Evolutionary conservation across 2,797 vertebrate genomes (phyloP).

Genomic region (Argya squamiceps): DNA sequence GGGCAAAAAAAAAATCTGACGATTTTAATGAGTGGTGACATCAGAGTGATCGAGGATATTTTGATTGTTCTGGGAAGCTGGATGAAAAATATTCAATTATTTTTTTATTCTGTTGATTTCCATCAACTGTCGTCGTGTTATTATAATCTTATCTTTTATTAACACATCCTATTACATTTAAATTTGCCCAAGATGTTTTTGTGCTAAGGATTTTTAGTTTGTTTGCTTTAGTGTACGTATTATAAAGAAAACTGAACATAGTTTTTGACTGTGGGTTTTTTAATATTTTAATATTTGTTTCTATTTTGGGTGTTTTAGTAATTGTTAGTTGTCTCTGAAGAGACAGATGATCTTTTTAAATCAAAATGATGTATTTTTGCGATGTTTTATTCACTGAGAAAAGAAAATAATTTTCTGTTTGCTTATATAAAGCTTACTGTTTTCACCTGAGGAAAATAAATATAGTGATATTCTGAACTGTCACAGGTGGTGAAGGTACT

Average conservation of each 20-base stretch:
- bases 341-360: not conserved
- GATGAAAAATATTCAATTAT: not conserved
- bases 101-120: not conserved
- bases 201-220: not conserved
- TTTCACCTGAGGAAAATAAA: constrained; percentile 36
- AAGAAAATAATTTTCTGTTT: constrained; percentile 2
- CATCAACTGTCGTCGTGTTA: not conserved
- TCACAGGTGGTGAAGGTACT: not conserved
- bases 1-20: not conserved
- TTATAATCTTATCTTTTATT: not conserved
- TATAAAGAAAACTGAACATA: not conserved
- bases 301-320: not conserved
- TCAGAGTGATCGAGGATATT: not conserved
- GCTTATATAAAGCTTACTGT: not conserved
- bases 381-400: not conserved
- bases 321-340: not conserved
- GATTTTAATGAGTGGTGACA: not conserved
- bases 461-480: not conserved
- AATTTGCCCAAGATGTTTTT: not conserved
- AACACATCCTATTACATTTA: not conserved
- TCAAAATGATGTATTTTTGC: not conserved
- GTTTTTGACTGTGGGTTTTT: not conserved
- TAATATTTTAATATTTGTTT: not conserved
- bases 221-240: not conserved
- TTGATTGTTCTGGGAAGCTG: not conserved